These are phyloP conservation scores for Aphelenchoides avenae DNA, from an alignment of 1,140 invertebrate genomes.

Conservation along the genomic window DNA sequence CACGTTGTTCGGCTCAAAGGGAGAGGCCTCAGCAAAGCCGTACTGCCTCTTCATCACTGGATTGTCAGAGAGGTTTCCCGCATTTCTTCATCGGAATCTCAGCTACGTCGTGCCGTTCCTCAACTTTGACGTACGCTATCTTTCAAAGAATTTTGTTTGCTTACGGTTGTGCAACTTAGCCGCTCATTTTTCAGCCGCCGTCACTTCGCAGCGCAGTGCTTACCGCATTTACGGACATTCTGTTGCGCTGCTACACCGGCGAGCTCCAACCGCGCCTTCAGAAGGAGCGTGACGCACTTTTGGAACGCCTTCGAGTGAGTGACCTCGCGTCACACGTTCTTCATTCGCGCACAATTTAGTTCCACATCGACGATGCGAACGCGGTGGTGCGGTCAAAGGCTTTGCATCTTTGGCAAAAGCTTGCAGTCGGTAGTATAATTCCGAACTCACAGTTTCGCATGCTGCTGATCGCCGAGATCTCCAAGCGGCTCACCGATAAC, in stretches of 20 bases:
- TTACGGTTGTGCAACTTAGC: neutral
- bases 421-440: constrained; percentile 11
- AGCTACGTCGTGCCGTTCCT: constrained; percentile 20
- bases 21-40: constrained; percentile 11
- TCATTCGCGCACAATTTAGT: constrained; percentile 4
- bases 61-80: constrained; percentile 15
- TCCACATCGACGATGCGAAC: constrained; percentile 19
- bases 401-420: constrained; percentile 28
- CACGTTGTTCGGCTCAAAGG: neutral
- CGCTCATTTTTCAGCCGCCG: constrained; percentile 25
- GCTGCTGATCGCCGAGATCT: constrained; percentile 2
- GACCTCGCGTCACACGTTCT: neutral
- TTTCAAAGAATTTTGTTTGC: constrained; percentile 2
- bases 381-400: constrained; percentile 19
- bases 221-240: constrained; percentile 28
- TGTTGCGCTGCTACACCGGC: constrained; percentile 17
- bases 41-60: constrained; percentile 29
- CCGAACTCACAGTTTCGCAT: constrained; percentile 10
- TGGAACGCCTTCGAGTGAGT: constrained; percentile 12
- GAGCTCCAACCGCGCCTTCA: constrained; percentile 8
- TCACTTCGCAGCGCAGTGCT: constrained; percentile 23
- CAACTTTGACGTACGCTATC: constrained; percentile 17
- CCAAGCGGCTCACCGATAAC: constrained; percentile 13
- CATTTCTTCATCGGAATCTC: constrained; percentile 4
- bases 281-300: constrained; percentile 12